Base-by-base conservation (phyloP, 37 sponge, comb jelly and placozoan genomes). In the Bolinopsis microptera region DNA sequence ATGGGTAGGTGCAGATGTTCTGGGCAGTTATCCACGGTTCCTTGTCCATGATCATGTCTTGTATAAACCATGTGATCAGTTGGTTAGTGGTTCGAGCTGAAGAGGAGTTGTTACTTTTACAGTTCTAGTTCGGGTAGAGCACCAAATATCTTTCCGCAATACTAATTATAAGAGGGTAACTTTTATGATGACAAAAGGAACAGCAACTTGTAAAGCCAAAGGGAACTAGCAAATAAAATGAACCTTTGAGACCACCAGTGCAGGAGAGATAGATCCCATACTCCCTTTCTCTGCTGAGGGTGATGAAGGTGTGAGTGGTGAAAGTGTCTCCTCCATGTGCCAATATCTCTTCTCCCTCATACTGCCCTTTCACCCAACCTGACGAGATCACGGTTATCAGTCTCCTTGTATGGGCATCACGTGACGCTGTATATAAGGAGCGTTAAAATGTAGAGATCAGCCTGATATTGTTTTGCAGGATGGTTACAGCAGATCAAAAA, bases 251-350 rank as follows among this genome's bases (percentile, higher is more conserved):
- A 3, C 90, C 61, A 2, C 90, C 90, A 39, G 90, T 86, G 30
- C 30, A 41, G 1, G 61, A 41, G 36, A 28, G 8, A 40, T n/a
- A 41, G n/a, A 86, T 39, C n/a, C 90, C 90, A 38, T 86, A 86
- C 26, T 41, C 35, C 30, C 90, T n/a, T 3, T 2, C 61, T 27
- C 90, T 86, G 22, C 90, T 86, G 48, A 86, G 41, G 5, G 90
- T 86, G 16, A 86, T 86, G 61, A 86, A 86, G 26, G 90, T 86
- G 41, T n/a, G 23, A 26, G 90, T 86, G 1, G 90, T 86, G 26
- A 86, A 86, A n/a, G 90, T 86, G 36, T 86, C 90, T 2, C 90
- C 90, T 23, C 90, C 90, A n/a, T 86, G 90, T n/a, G 13, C n/a
- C 26, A 86, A 28, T n/a, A 86, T 25, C 61, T 86, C 90, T 41